These are phyloP conservation scores for Drosophila simulans DNA, from an alignment of 1,140 invertebrate species.

Conservation along the genomic window DNA sequence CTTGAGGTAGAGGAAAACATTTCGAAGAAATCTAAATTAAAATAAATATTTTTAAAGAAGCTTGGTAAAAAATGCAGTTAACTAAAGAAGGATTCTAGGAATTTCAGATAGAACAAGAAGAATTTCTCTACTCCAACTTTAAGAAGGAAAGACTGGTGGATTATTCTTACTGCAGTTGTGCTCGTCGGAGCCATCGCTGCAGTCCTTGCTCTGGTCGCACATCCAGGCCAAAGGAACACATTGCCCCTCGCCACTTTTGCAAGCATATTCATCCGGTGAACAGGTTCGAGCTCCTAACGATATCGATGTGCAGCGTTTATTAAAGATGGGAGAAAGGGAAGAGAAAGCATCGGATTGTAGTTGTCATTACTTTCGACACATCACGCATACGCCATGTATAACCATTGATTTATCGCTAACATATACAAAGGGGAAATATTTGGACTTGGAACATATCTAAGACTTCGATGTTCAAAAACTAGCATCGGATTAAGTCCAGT, in stretches of 20 bases:
- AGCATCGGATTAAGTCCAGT: conserved; percentile 18
- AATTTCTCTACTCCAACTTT: conserved; percentile 12
- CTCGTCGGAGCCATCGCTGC: conserved; percentile 95
- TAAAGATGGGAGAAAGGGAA: conserved; percentile 3
- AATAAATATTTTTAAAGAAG: not conserved
- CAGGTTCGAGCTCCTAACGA: conserved; percentile 90
- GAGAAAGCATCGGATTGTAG: conserved; percentile 15
- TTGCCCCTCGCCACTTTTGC: conserved; percentile 90
- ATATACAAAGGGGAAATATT: conserved; percentile 14
- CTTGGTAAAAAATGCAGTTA: not conserved
- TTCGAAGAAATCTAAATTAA: not conserved
- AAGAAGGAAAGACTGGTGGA: conserved; percentile 24
- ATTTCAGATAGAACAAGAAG: not conserved
- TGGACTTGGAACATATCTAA: conserved; percentile 1
- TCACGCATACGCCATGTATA: conserved; percentile 28
- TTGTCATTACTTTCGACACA: conserved; percentile 23
- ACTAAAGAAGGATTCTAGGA: too few relatives aligned
- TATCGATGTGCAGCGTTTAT: conserved; percentile 61
- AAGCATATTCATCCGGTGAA: conserved; percentile 94
- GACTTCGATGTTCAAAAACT: conserved; percentile 14
- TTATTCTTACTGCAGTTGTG: conserved; percentile 93
- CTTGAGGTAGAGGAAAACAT: not conserved
- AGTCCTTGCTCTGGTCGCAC: conserved; percentile 95
- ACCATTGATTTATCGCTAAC: conserved; percentile 28
- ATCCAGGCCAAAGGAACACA: conserved; percentile 96